These are phyloP conservation scores for Diploptera punctata DNA, from an alignment of 2,888 invertebrate species.

Conservation along the genomic window DNA sequence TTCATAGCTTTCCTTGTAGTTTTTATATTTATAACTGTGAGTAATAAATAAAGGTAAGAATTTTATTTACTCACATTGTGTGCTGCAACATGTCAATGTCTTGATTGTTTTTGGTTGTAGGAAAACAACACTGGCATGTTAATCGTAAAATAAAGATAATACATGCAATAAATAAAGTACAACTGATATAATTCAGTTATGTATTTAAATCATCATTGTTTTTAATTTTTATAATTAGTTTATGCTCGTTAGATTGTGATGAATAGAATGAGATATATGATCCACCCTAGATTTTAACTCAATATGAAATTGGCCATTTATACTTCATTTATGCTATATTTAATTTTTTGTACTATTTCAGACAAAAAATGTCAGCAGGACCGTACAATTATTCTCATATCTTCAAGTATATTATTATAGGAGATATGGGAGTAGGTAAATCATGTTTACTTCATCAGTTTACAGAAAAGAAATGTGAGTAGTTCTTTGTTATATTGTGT, in stretches of 20 bases:
- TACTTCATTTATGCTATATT: no score
- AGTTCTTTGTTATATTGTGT: no score
- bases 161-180: no score
- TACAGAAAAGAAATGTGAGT: conserved; percentile 99
- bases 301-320: no score
- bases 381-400: conserved; percentile 99
- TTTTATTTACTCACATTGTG: not conserved
- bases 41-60: not conserved
- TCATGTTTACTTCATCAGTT: conserved; percentile 99
- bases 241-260: no score
- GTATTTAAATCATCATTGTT: no score
- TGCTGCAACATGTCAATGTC: not conserved
- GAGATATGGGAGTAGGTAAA: conserved; percentile 99
- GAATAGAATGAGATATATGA: no score
- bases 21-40: not conserved
- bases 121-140: not conserved
- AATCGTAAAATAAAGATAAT: no score
- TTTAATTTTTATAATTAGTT: no score
- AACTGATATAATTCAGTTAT: no score
- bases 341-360: no score
- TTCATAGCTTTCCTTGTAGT: not conserved
- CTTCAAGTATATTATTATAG: conserved; percentile 99
- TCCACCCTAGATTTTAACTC: no score
- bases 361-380: conserved; percentile 76
- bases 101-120: conserved; percentile 3